Evolutionary conservation across 2,113 vertebrate species (phyloP).

Genomic region (Hippocampus abdominalis): DNA sequence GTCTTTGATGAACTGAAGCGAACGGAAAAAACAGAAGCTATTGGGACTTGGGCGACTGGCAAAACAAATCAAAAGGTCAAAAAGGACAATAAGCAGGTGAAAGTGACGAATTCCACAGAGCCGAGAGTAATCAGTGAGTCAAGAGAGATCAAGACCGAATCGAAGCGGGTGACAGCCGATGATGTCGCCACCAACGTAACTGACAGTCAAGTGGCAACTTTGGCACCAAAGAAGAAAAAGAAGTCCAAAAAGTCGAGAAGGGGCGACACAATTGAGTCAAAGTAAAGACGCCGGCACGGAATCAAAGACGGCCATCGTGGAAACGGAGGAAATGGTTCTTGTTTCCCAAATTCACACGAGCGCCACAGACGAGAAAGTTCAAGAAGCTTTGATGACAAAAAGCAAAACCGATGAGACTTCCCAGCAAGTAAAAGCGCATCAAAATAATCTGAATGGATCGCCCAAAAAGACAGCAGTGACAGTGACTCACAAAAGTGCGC

Average conservation of each 20-base stretch:
- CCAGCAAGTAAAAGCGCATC: conserved; percentile 42
- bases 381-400: conserved; percentile 51
- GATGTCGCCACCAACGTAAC: conserved; percentile 25
- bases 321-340: conserved; percentile 44
- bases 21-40: conserved; percentile 44
- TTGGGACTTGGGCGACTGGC: conserved; percentile 59
- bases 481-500: conserved; percentile 44
- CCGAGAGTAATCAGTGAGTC: conserved; percentile 41
- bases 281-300: conserved; percentile 42
- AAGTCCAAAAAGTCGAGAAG: conserved; percentile 73
- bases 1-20: conserved; percentile 23
- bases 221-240: conserved; percentile 66
- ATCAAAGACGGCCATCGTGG: conserved; percentile 35
- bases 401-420: conserved; percentile 50
- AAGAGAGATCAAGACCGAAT: conserved; percentile 37
- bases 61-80: conserved; percentile 63
- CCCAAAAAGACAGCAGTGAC: conserved; percentile 54
- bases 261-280: conserved; percentile 39
- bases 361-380: conserved; percentile 38
- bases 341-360: conserved; percentile 45
- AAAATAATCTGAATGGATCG: conserved; percentile 55
- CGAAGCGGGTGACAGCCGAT: conserved; percentile 47
- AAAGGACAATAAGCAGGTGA: conserved; percentile 53
- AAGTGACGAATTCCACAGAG: conserved; percentile 28
- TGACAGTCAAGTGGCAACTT: conserved; percentile 42